A percentile compares a stretch with the other conserved stretches of the same genome.
These are phyloP conservation scores for Graptemys geographica DNA, from an alignment of 2,797 vertebrate genomes.

Conservation along the genomic window DNA sequence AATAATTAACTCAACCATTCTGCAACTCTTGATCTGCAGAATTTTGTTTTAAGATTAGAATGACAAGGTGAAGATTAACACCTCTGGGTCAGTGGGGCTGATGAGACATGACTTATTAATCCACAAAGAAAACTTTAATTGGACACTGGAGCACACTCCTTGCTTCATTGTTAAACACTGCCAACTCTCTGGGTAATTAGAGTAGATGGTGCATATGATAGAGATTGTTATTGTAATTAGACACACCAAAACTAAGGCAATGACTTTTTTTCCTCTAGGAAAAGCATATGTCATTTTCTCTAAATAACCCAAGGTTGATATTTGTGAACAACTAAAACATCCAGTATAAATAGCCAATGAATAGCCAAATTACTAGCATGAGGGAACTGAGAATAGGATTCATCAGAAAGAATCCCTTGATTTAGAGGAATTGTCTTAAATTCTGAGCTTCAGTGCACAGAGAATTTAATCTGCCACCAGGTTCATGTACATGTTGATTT, in stretches of 20 bases:
- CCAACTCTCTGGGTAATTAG: constrained; percentile 66
- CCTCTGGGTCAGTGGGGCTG: constrained; percentile 69
- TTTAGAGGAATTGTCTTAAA: constrained; percentile 66
- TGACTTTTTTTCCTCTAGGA: constrained; percentile 54
- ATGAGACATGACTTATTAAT: constrained; percentile 82
- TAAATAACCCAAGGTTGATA: constrained; percentile 53
- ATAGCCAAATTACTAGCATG: constrained; percentile 22
- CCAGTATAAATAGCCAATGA: constrained; percentile 40
- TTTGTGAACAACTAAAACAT: constrained; percentile 64
- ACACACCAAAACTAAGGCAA: constrained; percentile 63
- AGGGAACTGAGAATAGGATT: constrained; percentile 13
- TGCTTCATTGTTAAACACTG: constrained; percentile 78
- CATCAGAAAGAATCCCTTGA: constrained; percentile 32
- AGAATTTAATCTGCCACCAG: constrained; percentile 47
- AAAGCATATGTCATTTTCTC: constrained; percentile 56
- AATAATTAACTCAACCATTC: constrained; percentile 76
- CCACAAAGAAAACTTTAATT: constrained; percentile 82
- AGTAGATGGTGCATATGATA: constrained; percentile 71
- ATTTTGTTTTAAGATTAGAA: constrained; percentile 76
- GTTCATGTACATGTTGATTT: constrained; percentile 71
- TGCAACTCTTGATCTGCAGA: constrained; percentile 74
- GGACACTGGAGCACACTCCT: constrained; percentile 70
- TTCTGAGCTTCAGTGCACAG: constrained; percentile 38
- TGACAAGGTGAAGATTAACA: constrained; percentile 80
- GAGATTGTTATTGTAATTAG: constrained; percentile 77